phyloP scores from a whole-genome alignment of 2,888 invertebrate genomes.

The Seira sanloemensis region DNA sequence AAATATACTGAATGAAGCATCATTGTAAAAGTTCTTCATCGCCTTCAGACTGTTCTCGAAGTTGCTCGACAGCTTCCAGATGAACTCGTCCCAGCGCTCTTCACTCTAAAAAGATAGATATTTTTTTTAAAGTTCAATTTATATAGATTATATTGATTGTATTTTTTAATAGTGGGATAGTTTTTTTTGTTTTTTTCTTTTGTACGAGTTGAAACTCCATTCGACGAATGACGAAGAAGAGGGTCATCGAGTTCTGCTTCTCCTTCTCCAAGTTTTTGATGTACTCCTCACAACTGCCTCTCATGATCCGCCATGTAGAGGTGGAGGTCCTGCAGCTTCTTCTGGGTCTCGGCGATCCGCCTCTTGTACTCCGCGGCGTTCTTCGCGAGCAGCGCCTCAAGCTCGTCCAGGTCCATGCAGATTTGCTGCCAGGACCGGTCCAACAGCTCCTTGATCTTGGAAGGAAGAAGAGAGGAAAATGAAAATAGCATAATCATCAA shows the following conservation, averaged over 20 bases:
- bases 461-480: neutral
- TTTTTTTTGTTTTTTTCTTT: no score
- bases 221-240: slow-evolving; percentile 52
- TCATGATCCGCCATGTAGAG: slow-evolving; percentile 63
- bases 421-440: slow-evolving; percentile 62
- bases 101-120: slow-evolving; percentile 46
- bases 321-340: slow-evolving; percentile 63
- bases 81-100: slow-evolving; percentile 67
- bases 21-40: slow-evolving; percentile 70
- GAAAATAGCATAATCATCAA: neutral
- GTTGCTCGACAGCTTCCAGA: slow-evolving; percentile 61
- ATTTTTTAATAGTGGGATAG: no score
- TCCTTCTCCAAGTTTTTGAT: slow-evolving; percentile 50
- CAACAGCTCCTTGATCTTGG: slow-evolving; percentile 63
- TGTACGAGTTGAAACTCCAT: slow-evolving; percentile 64
- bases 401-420: slow-evolving; percentile 56
- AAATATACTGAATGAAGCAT: slow-evolving; percentile 27
- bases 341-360: slow-evolving; percentile 56
- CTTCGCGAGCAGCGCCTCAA: slow-evolving; percentile 43
- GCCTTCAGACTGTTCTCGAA: slow-evolving; percentile 66
- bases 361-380: slow-evolving; percentile 57
- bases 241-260: slow-evolving; percentile 54
- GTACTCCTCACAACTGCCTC: slow-evolving; percentile 51
- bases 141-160: no score
- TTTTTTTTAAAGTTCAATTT: no score